A percentile compares a stretch with the other conserved stretches of the same genome.
Evolutionary conservation across 2,888 invertebrate species (phyloP).

Genomic region (Ellobium chinense): DNA sequence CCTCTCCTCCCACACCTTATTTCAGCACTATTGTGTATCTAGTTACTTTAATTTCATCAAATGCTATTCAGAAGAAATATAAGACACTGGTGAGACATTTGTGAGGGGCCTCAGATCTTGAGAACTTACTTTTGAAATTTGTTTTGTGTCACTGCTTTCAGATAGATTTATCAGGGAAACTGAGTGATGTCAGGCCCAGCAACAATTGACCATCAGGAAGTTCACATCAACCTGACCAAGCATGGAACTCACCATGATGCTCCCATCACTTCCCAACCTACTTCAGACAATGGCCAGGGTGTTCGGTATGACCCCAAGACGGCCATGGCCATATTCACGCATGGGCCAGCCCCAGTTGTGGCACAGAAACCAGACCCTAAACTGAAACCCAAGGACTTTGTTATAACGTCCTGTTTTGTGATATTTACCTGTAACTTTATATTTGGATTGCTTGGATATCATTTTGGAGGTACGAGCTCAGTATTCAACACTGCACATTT

Average conservation of each 20-base stretch:
- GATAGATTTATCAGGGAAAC: too few relatives aligned
- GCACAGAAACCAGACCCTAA: constrained; percentile 62
- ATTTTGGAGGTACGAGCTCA: constrained; percentile 60
- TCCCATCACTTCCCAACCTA: constrained; percentile 37
- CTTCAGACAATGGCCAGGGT: not conserved
- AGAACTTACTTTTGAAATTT: too few relatives aligned
- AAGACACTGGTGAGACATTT: too few relatives aligned
- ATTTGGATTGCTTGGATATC: constrained; percentile 70
- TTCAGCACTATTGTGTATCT: too few relatives aligned
- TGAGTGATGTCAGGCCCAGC: constrained; percentile 50
- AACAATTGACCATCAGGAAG: constrained; percentile 62
- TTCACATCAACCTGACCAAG: constrained; percentile 57
- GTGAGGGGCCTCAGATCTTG: too few relatives aligned
- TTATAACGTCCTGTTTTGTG: constrained; percentile 70
- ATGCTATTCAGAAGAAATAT: too few relatives aligned
- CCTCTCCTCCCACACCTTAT: too few relatives aligned
- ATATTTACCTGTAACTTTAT: constrained; percentile 69
- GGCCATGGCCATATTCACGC: constrained; percentile 46
- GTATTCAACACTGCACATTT: too few relatives aligned
- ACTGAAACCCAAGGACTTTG: constrained; percentile 71
- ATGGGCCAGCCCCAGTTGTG: constrained; percentile 49
- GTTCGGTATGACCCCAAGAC: constrained; percentile 46
- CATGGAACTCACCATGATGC: constrained; percentile 14
- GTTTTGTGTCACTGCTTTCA: too few relatives aligned
- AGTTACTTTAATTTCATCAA: too few relatives aligned